Conservation (phyloP, 2,888 invertebrate genomes). For the Mesoligia furuncula region DNA sequence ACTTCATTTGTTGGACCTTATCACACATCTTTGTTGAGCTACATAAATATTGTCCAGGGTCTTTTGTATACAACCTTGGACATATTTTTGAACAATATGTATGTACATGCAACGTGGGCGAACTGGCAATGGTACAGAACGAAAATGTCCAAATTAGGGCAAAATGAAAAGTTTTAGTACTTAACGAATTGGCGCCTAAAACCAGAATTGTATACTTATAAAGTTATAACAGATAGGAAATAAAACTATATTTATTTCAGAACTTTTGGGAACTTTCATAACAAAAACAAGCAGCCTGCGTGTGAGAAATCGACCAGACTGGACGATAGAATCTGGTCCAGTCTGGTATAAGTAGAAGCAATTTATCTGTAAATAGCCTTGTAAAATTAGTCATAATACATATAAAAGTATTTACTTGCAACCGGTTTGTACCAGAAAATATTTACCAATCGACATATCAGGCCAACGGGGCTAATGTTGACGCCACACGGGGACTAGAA, state of each 20-base stretch:
- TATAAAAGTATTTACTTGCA: conserved; percentile 45
- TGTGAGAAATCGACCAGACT: background rate
- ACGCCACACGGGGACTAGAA: conserved; percentile 68
- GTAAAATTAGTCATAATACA: conserved; percentile 48
- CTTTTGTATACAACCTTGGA: conserved; percentile 59
- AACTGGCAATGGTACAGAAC: conserved; percentile 27
- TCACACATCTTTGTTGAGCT: conserved; percentile 59
- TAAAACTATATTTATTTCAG: background rate
- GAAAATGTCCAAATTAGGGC: conserved; percentile 55
- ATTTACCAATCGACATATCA: conserved; percentile 67
- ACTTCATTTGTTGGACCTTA: conserved; percentile 63
- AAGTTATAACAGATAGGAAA: background rate
- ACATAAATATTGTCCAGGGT: conserved; percentile 57
- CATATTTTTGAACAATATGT: conserved; percentile 58
- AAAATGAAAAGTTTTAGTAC: conserved; percentile 27
- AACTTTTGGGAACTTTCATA: background rate
- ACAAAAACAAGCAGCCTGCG: background rate
- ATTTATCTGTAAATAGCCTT: conserved; percentile 21
- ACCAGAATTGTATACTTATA: background rate
- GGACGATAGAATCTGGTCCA: no score
- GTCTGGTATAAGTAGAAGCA: conserved; percentile 18
- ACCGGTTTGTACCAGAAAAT: conserved; percentile 53
- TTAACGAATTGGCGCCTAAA: conserved; percentile 5
- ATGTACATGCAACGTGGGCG: conserved; percentile 53
- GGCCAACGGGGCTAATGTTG: conserved; percentile 72